A percentile compares a stretch with the other conserved stretches of the same genome.
These are phyloP conservation scores for Dicrurus megarhynchus DNA, from an alignment of 2,113 vertebrate species.

Conservation along the genomic window DNA sequence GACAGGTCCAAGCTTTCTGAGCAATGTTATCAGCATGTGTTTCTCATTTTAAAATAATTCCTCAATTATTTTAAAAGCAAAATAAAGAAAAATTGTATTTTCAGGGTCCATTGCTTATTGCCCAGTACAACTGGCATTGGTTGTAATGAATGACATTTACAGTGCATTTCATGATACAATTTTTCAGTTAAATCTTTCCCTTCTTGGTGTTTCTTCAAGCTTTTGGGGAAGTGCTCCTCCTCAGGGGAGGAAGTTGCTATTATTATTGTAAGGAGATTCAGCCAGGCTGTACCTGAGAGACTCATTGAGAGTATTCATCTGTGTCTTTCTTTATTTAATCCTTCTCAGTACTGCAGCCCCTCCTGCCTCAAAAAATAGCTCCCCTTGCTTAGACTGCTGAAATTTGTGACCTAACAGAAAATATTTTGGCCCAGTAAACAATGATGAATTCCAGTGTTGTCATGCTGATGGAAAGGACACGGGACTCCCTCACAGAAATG, in stretches of 20 bases:
- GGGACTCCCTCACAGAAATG: neutral
- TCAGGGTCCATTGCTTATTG: neutral
- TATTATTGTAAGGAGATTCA: neutral
- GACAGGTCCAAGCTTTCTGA: neutral
- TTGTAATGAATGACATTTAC: neutral
- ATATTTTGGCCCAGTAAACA: neutral
- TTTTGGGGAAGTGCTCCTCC: neutral
- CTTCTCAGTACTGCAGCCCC: neutral
- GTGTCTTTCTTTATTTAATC: neutral
- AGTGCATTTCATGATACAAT: neutral
- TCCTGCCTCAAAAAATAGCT: neutral
- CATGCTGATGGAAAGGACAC: neutral
- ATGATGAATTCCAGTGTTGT: neutral
- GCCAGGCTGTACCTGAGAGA: neutral
- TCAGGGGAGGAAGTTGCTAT: neutral
- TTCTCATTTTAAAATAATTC: neutral
- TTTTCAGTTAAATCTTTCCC: neutral
- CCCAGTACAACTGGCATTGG: neutral
- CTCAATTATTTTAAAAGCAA: neutral
- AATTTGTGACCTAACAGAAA: neutral
- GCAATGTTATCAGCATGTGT: neutral
- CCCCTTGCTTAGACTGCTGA: neutral
- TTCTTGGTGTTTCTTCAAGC: neutral
- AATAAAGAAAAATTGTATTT: neutral
- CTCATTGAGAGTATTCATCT: neutral